These are phyloP conservation scores for Apodemia duryi DNA, from an alignment of 2,888 invertebrate genomes.

Conservation along the genomic window DNA sequence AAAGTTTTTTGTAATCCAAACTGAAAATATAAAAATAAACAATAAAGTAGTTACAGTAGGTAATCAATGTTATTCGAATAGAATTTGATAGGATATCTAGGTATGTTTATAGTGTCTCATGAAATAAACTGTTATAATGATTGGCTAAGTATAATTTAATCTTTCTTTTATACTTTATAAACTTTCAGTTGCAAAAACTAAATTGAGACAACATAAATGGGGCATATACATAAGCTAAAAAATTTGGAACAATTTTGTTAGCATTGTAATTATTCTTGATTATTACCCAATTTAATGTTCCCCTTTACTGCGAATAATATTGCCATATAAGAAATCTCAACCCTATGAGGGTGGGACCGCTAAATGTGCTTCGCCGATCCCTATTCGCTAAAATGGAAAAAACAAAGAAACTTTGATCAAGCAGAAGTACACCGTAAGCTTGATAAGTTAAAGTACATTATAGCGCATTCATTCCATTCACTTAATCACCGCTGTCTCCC, in stretches of 20 bases:
- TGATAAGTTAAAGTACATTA: slow-evolving; percentile 36
- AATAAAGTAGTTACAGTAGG: no score
- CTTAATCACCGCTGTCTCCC: slow-evolving; percentile 68
- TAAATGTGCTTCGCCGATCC: slow-evolving; percentile 61
- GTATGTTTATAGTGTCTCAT: not conserved
- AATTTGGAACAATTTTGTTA: not conserved
- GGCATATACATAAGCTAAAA: not conserved
- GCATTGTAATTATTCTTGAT: slow-evolving; percentile 10
- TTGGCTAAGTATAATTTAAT: not conserved
- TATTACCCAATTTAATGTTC: slow-evolving; percentile 35
- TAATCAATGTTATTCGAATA: no score
- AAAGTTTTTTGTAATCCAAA: no score
- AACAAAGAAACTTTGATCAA: slow-evolving; percentile 31
- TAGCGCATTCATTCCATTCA: slow-evolving; percentile 35
- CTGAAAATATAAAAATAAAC: no score
- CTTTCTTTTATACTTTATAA: no score
- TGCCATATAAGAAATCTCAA: slow-evolving; percentile 72
- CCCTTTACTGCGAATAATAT: slow-evolving; percentile 65
- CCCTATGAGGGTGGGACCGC: slow-evolving; percentile 59
- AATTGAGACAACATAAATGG: not conserved
- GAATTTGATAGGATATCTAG: no score
- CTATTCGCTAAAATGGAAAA: slow-evolving; percentile 56
- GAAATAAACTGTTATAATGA: not conserved
- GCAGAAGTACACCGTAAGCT: slow-evolving; percentile 37
- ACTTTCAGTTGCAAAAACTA: not conserved